A percentile compares a stretch with the other conserved stretches of the same genome.
Evolutionary conservation across 2,888 invertebrate genomes (phyloP).

Genomic region (Beris chalybata): DNA sequence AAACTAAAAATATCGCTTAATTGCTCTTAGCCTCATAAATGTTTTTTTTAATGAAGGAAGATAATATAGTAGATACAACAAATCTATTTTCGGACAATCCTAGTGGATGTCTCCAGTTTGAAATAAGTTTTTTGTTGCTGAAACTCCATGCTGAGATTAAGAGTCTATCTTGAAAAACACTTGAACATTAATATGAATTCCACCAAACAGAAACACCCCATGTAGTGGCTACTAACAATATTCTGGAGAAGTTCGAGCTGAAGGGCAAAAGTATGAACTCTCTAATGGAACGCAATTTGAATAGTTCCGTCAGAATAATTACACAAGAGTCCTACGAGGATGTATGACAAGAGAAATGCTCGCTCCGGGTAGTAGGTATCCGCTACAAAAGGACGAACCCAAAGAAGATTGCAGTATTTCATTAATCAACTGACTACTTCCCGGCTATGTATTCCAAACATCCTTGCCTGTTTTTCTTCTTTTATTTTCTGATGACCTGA

Average conservation of each 20-base stretch:
- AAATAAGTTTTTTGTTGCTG: too few relatives aligned
- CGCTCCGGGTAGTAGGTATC: constrained; percentile 5
- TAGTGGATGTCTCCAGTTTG: too few relatives aligned
- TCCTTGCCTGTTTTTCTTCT: constrained; percentile 9
- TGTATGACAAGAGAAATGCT: constrained; percentile 1
- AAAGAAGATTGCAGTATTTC: constrained; percentile 23
- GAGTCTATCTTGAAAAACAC: too few relatives aligned
- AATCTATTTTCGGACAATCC: too few relatives aligned
- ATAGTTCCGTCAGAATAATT: constrained; percentile 25
- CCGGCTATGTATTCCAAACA: constrained; percentile 24
- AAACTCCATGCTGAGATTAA: too few relatives aligned
- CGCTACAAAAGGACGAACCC: constrained; percentile 16
- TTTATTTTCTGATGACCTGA: constrained; percentile 29
- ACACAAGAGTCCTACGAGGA: constrained; percentile 7
- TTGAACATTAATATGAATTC: too few relatives aligned
- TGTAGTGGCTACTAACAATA: not conserved
- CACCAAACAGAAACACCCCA: not conserved
- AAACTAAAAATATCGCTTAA: too few relatives aligned
- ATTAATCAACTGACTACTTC: constrained; percentile 26
- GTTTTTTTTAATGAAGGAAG: too few relatives aligned
- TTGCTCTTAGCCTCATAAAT: too few relatives aligned
- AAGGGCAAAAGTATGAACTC: constrained; percentile 6
- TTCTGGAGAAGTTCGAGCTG: not conserved
- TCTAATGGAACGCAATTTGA: constrained; percentile 20
- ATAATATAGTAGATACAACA: too few relatives aligned